Base-by-base conservation (phyloP, 2,888 invertebrate genomes). In the Scaptomyza parva region DNA sequence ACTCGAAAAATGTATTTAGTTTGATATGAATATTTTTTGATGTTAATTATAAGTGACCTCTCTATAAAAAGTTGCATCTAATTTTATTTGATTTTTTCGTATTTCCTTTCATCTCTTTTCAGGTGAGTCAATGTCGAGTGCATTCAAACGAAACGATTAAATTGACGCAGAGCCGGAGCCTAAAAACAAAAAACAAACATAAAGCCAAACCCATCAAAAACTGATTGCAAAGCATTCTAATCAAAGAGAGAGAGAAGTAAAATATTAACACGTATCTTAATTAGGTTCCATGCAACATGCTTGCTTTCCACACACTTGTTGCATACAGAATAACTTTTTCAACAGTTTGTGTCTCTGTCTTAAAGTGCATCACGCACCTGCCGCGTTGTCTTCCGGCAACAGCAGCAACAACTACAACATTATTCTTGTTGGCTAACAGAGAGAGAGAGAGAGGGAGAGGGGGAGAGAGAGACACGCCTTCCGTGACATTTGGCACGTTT, bases 61-160 rank as follows among this genome's bases (percentile, higher is more conserved):
- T n/a, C n/a, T n/a, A n/a, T 37, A 44, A 26, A 40, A 30, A 35
- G 11, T 35, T 43, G 17, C 48, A 55, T 45, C 17, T 57, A 17
- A 53, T 35, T 6, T 35, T 35, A n/a, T 0, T 35, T 35, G 3
- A 14, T 14, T 35, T 14, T 50, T 44, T 35, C 44, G 2, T 45
- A 14, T 20, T 76, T 48, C 47, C 60, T 44, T 35, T 2, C 61
- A 40, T 54, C 18, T 78, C 60, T 17, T 76, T 78, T 37, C 79
- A 76, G 75, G 75, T 76, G 52, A 76, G 75, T 78, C 70, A 40
- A 75, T 50, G 53, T 52, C 59, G 30, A 50, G 50, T 30, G 67
- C 51, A 67, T 51, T 66, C 44, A 67, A 22, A 53, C 50, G 76
- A 62, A 40, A 68, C 69, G 59, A 53, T 58, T 67, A 22, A 30